Evolutionary conservation across 2,113 vertebrate genomes (phyloP).

Genomic region (Albula glossodonta): DNA sequence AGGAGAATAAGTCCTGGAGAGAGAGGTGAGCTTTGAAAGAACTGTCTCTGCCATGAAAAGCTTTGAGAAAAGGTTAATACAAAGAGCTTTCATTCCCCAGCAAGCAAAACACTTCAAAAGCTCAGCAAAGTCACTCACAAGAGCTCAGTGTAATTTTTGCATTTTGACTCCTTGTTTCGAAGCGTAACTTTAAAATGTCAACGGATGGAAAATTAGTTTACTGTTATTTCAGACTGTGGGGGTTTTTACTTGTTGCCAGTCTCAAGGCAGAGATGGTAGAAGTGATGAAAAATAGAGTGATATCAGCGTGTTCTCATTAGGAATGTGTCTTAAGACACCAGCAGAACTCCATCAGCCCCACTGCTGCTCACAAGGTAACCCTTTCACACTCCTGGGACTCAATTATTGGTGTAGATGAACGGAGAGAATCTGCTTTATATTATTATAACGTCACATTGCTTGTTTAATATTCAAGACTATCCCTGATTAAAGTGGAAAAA

Average conservation of each 20-base stretch:
- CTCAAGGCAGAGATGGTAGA: background rate
- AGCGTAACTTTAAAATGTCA: background rate
- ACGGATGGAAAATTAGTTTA: background rate
- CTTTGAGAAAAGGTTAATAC: background rate
- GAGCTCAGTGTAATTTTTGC: background rate
- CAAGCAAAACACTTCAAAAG: background rate
- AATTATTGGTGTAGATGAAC: constrained; percentile 60
- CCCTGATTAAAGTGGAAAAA: constrained; percentile 43
- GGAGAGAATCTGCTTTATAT: constrained; percentile 51
- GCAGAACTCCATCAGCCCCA: background rate
- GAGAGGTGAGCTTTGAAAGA: background rate
- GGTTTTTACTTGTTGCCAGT: background rate
- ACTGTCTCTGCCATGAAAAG: background rate
- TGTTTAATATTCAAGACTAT: constrained; percentile 59
- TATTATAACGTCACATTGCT: constrained; percentile 56
- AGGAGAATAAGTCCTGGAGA: background rate
- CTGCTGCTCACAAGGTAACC: background rate
- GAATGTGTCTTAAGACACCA: background rate
- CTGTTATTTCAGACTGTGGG: background rate
- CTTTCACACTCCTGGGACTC: constrained; percentile 57
- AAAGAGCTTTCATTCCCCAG: background rate
- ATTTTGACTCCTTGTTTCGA: background rate
- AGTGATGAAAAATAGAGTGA: background rate
- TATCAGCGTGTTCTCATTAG: constrained; percentile 21
- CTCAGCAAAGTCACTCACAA: background rate